phyloP scores from a whole-genome alignment of 2,797 vertebrate genomes.

The Sebastes diploproa region DNA sequence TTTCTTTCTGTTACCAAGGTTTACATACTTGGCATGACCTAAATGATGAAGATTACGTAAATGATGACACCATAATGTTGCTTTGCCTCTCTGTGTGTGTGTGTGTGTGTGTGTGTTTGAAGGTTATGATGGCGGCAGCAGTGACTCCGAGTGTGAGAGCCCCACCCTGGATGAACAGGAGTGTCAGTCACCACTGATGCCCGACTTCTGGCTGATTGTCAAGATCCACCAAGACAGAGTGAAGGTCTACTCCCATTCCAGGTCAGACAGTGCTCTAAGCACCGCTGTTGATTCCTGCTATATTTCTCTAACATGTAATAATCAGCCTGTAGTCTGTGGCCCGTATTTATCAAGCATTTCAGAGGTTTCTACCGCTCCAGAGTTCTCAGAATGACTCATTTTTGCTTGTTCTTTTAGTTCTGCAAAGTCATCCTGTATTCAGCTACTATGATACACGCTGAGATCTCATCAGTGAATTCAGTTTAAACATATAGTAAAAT shows the following conservation, averaged over 20 bases:
- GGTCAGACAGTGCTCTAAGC: slow-evolving; percentile 70
- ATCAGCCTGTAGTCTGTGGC: neutral
- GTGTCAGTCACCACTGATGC: slow-evolving; percentile 86
- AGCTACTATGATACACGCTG: neutral
- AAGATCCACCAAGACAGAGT: slow-evolving; percentile 93
- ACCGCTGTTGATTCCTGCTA: neutral
- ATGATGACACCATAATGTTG: neutral
- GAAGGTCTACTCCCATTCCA: slow-evolving; percentile 94
- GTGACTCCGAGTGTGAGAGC: slow-evolving; percentile 94
- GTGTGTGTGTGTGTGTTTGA: neutral
- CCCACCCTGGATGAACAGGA: slow-evolving; percentile 87
- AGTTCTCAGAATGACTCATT: neutral
- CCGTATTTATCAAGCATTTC: neutral
- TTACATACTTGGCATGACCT: neutral
- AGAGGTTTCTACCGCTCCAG: neutral
- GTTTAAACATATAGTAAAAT: neutral
- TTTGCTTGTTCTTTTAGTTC: neutral
- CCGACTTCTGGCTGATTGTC: slow-evolving; percentile 96
- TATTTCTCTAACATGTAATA: neutral
- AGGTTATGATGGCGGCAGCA: slow-evolving; percentile 98
- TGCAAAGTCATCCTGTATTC: neutral
- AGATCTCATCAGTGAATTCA: neutral
- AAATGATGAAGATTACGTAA: neutral
- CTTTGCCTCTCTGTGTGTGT: neutral
- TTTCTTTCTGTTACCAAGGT: neutral